Conservation (phyloP, 1,140 invertebrate genomes). For the Trichogramma pretiosum region DNA sequence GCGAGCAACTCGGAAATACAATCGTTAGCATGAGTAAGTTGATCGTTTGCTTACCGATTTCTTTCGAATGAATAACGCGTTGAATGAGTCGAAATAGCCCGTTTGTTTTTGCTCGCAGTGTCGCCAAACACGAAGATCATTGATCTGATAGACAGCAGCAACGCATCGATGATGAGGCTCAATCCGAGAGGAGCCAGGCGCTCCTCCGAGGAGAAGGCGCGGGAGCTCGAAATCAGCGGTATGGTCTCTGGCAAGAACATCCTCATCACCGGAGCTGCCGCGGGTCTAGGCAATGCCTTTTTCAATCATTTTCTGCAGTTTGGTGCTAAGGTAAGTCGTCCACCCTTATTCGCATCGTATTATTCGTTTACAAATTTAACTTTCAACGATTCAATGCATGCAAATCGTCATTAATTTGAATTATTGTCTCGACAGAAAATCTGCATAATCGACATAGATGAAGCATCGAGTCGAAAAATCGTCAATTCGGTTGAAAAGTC, state of each 20-base stretch:
- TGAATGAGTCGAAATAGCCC: no score
- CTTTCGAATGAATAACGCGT: no score
- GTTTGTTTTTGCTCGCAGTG: no score
- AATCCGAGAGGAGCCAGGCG: no score
- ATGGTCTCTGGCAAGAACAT: conserved; percentile 39
- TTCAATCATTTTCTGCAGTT: conserved; percentile 39
- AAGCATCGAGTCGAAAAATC: conserved; percentile 18
- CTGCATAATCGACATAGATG: conserved; percentile 31
- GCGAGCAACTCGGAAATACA: no score
- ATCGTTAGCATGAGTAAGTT: no score
- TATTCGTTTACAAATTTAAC: neutral
- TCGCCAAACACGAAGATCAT: no score
- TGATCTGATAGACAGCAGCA: no score
- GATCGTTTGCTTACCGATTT: no score
- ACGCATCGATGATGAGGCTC: no score
- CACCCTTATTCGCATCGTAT: no score
- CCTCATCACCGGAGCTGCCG: conserved; percentile 44
- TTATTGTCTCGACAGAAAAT: conserved; percentile 24
- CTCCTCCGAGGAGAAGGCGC: conserved; percentile 29
- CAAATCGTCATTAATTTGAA: conserved; percentile 1
- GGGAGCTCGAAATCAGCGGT: conserved; percentile 29
- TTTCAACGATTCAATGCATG: neutral
- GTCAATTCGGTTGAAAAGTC: conserved; percentile 26
- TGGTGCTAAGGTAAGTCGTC: conserved; percentile 36
- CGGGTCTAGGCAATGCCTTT: conserved; percentile 44